These are phyloP conservation scores for Molossus alvarezi DNA, from an alignment of 2,797 vertebrate genomes.

Conservation along the genomic window DNA sequence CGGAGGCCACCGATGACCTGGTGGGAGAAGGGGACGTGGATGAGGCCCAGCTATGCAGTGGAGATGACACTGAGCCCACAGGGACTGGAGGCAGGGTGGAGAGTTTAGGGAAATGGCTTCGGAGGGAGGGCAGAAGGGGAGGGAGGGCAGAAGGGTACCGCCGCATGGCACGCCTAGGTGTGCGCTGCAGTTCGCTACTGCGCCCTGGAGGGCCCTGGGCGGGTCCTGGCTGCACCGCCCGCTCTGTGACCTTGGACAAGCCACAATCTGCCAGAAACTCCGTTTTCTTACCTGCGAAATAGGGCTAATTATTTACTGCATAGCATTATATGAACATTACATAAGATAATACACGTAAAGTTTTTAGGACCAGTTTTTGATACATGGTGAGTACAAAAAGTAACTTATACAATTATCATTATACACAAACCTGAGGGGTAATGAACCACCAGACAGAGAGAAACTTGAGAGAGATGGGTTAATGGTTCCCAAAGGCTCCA, in stretches of 20 bases:
- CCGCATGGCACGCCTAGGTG: too few species aligned
- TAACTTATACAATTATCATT: background rate
- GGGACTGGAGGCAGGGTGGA: background rate
- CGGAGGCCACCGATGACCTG: background rate
- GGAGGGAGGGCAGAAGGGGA: background rate
- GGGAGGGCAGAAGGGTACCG: background rate
- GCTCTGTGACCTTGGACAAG: background rate
- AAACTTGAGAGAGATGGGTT: constrained; percentile 2
- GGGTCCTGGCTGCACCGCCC: background rate
- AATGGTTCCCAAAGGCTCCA: background rate
- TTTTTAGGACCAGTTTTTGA: background rate
- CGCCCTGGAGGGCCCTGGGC: background rate
- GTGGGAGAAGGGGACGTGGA: background rate
- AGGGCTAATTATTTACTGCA: background rate
- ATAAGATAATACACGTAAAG: background rate
- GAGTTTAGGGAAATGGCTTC: background rate
- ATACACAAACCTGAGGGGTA: background rate
- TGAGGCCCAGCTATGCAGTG: background rate
- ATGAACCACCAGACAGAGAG: background rate
- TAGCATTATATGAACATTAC: background rate
- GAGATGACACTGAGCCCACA: fast-evolving
- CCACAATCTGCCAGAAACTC: background rate
- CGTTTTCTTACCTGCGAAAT: background rate
- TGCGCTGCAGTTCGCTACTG: background rate
- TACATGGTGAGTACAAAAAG: background rate